phyloP scores from a whole-genome alignment of 2,113 vertebrate species.

The Tupaia tana region DNA sequence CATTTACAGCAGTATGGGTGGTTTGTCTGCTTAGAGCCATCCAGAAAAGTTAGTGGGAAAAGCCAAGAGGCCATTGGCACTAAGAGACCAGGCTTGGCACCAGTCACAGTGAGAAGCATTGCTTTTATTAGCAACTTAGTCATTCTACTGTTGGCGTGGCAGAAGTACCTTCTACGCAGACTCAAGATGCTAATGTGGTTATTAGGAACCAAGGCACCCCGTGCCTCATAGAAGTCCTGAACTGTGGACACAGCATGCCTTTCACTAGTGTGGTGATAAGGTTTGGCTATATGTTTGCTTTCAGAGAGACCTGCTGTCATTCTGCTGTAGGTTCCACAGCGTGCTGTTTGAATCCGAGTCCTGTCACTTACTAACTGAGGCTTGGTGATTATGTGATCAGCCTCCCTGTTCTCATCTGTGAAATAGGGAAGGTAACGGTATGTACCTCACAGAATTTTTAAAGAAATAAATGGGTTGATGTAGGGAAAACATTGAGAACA shows the following conservation, averaged over 20 bases:
- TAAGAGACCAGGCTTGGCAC: slow-evolving; percentile 63
- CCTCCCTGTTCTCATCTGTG: not conserved
- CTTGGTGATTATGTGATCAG: not conserved
- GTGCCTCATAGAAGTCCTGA: not conserved
- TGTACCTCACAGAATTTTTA: not conserved
- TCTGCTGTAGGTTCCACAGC: not conserved
- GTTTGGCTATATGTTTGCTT: not conserved
- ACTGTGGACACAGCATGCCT: not conserved
- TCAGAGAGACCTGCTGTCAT: not conserved
- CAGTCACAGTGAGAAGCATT: slow-evolving; percentile 51
- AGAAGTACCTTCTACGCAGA: not conserved
- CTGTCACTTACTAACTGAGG: not conserved
- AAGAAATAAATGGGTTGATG: not conserved
- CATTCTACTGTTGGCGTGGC: not conserved
- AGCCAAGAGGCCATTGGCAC: slow-evolving; percentile 76
- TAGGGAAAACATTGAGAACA: not conserved
- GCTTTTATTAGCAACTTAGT: slow-evolving; percentile 75
- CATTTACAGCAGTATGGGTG: slow-evolving; percentile 77
- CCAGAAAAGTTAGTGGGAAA: slow-evolving; percentile 75
- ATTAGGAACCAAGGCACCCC: not conserved
- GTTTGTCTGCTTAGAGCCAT: slow-evolving; percentile 73
- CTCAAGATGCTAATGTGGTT: not conserved
- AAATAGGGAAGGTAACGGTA: not conserved
- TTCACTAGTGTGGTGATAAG: not conserved
- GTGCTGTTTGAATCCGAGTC: not conserved